phyloP scores from a whole-genome alignment of 2,113 vertebrate species.

The Amphiprion percula region DNA sequence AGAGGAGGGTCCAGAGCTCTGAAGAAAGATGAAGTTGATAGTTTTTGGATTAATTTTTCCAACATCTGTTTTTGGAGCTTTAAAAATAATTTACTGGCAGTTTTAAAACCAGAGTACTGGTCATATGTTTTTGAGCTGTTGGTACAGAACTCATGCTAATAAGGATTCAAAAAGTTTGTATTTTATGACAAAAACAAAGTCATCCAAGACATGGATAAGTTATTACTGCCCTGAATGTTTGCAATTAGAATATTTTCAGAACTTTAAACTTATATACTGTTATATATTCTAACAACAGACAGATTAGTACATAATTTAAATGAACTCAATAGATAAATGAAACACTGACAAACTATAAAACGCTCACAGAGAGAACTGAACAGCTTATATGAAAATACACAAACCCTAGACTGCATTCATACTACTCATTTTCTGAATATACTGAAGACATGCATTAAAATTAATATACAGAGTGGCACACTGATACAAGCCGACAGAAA shows the following conservation, averaged over 20 bases:
- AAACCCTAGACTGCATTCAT: not conserved
- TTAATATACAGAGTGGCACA: conserved; percentile 41
- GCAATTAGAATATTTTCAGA: not conserved
- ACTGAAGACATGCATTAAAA: conserved; percentile 44
- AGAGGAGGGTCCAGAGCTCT: conserved; percentile 76
- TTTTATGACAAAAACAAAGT: too few species aligned
- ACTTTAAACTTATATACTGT: not conserved
- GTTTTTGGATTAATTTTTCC: conserved; percentile 3
- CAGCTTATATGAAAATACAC: not conserved
- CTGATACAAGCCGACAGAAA: conserved; percentile 39
- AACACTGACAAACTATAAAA: not conserved
- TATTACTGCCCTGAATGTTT: not conserved
- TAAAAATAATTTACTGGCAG: not conserved
- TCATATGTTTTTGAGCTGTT: too few species aligned
- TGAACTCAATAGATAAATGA: not conserved
- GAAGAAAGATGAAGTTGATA: not conserved
- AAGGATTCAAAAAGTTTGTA: too few species aligned
- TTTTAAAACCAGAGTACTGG: too few species aligned
- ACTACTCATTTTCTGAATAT: conserved; percentile 14
- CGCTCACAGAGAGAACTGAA: not conserved
- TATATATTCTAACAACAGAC: not conserved
- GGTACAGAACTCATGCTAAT: too few species aligned
- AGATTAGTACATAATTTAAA: not conserved
- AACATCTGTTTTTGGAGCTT: not conserved
- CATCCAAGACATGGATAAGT: too few species aligned